Evolutionary conservation across 2,797 vertebrate genomes (phyloP).

Genomic region (Poeciliopsis infans): DNA sequence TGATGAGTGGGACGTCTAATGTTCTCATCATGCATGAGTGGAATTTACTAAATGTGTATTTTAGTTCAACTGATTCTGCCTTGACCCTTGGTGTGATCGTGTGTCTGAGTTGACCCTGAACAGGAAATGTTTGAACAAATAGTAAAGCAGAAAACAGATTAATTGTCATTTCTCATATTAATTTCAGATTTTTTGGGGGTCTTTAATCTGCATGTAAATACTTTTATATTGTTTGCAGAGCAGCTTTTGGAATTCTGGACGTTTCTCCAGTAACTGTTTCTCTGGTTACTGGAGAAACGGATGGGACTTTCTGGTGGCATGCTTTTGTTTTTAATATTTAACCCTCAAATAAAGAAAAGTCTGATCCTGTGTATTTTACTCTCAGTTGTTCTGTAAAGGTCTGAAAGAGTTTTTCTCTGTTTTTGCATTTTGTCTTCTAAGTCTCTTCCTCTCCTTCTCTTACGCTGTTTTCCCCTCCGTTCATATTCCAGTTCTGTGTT

Average conservation of each 20-base stretch:
- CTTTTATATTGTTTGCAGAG: not conserved
- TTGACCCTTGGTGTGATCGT: not conserved
- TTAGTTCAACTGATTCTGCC: not conserved
- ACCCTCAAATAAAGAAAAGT: no score
- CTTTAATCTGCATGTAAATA: not conserved
- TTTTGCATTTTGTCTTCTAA: no score
- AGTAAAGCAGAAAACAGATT: not conserved
- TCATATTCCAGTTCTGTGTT: no score
- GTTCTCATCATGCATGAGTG: not conserved
- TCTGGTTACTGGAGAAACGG: no score
- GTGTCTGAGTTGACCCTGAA: not conserved
- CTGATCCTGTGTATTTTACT: no score
- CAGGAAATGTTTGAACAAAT: not conserved
- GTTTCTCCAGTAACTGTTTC: no score
- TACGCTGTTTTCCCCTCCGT: no score
- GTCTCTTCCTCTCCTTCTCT: no score
- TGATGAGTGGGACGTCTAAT: not conserved
- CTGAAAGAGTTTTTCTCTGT: no score
- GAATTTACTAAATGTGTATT: not conserved
- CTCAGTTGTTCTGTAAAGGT: no score
- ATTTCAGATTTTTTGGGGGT: not conserved
- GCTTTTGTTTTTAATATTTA: no score
- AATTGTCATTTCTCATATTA: not conserved
- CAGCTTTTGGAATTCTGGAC: not conserved
- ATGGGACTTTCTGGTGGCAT: no score